Evolutionary conservation across 1,140 invertebrate species (phyloP), one percentile per base, ranked within the genome.

Genomic region (Microplitis demolitor): DNA sequence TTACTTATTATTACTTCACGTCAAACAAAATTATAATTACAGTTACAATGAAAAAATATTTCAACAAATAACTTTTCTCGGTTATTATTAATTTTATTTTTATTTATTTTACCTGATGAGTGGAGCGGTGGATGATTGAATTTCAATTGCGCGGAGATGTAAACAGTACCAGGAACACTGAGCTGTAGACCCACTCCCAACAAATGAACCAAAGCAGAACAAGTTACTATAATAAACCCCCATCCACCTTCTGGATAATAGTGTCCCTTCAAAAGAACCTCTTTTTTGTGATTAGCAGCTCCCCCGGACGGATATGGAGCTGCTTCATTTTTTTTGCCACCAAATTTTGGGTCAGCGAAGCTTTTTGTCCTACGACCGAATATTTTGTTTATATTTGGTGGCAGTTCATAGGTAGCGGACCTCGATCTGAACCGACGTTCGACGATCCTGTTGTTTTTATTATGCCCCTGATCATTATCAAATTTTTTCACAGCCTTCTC

Each of bases 231-330:
- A 37, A 91, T 87, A 87, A 89, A 92, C 13, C 91, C 91, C 91
- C 91, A 92, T 3, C 90, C 90, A 11, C 90, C 90, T 76, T 91
- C 90, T 0, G 89, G 90, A 76, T 90, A 91, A 79, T 90, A 90
- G 71, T 91, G 89, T 75, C 88, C 79, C 8, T 83, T 84, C 6
- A 90, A 72, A 34, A 84, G 87, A 34, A 81, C 80, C 56, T 82
- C 80, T 53, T 88, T 87, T 4, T 80, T 79, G 4, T 79, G 78
- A 76, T 85, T 85, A 45, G 39, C 39, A 45, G 39, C 39, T 6
- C 11, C 39, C 53, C 76, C 53, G 2, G 37, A 33, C 37, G 69
- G 71, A 16, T 73, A 75, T 8, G 24, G 69, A 62, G 58, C 16
- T 33, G 70, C 64, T 50, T 72, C 73, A 16, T 72, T 67, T 13